Conservation (phyloP, 2,113 vertebrate genomes). For the Megaleporinus macrocephalus region DNA sequence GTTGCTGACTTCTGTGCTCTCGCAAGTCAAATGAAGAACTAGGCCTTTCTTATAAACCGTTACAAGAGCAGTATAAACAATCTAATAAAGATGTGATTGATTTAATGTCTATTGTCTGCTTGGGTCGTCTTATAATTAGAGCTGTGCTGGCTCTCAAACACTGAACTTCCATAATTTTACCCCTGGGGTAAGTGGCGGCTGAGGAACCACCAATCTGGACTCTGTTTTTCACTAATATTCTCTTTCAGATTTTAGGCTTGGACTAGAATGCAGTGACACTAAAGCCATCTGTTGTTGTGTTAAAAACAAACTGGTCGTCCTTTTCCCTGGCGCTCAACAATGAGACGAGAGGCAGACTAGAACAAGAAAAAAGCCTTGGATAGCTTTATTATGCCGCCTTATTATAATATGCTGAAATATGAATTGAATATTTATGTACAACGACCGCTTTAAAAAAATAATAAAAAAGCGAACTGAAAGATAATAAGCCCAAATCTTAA, state of each 20-base stretch:
- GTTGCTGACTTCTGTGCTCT: background rate
- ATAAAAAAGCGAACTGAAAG: no score
- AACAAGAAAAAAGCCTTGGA: background rate
- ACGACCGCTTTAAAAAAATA: background rate
- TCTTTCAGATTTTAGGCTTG: constrained; percentile 47
- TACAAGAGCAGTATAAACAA: constrained; percentile 20
- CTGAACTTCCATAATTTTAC: constrained; percentile 51
- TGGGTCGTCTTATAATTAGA: constrained; percentile 36
- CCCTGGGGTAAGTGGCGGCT: constrained; percentile 49
- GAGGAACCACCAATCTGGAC: constrained; percentile 57
- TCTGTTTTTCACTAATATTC: constrained; percentile 50
- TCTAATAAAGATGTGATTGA: constrained; percentile 45
- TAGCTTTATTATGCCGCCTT: background rate
- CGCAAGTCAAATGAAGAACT: background rate
- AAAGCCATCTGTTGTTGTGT: constrained; percentile 62
- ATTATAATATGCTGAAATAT: constrained; percentile 2
- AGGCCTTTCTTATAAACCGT: constrained; percentile 3
- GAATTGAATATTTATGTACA: background rate
- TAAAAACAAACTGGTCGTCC: constrained; percentile 57
- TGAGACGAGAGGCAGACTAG: constrained; percentile 9
- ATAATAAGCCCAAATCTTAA: no score
- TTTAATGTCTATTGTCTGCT: constrained; percentile 50
- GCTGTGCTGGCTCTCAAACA: constrained; percentile 44
- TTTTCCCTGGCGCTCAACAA: constrained; percentile 50
- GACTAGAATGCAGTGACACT: constrained; percentile 46